Base-by-base conservation (phyloP, 1,140 invertebrate genomes). In the Piezodorus guildinii region DNA sequence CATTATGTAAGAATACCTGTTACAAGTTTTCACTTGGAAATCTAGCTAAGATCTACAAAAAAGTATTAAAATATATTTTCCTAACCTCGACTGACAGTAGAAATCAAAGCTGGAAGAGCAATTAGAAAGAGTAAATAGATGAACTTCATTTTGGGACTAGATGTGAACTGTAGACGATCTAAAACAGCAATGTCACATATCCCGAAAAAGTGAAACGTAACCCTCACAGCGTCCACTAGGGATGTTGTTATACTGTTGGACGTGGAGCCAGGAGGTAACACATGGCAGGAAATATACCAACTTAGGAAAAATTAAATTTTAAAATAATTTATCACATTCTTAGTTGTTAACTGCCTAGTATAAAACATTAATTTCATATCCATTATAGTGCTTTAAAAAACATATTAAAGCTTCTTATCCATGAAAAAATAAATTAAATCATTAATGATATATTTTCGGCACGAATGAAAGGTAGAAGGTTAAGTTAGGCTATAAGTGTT, bases 71-170 rank as follows among this genome's bases (percentile, higher is more conserved):
- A 25, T n/a, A 34, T 34, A 58, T 25, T 58, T n/a, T 58, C 25
- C 23, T 45, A 21, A 43, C 43, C 59, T 45, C 27, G 30, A 19
- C 25, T 19, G 4, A 23, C 59, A 45, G 30, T 43, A n/a, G 23
- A 23, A 15, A 63, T 39, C 4, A 63, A 15, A 17, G 51, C 62
- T 23, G 62, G 62, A 15, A 63, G 19, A 44, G 54, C 45, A 45
- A 63, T 44, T 10, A 63, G 46, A 45, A 63, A 27, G 2, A 63
- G 2, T 43, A 63, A 59, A 52, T 58, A 56, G n/a, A 63, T 16
- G 46, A 43, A 43, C 34, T 58, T 63, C 62, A 63, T 63, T 3
- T 17, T 60, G 30, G 17, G 21, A 25, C 14, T 25, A 23, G 23
- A 23, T 23, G 19, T 23, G 23, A 25, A 56, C 23, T 16, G 15